Percentiles rank a stretch among this genome's conserved stretches.
phyloP scores from a whole-genome alignment of 2,888 invertebrate genomes.

The Erpobdella octoculata region DNA sequence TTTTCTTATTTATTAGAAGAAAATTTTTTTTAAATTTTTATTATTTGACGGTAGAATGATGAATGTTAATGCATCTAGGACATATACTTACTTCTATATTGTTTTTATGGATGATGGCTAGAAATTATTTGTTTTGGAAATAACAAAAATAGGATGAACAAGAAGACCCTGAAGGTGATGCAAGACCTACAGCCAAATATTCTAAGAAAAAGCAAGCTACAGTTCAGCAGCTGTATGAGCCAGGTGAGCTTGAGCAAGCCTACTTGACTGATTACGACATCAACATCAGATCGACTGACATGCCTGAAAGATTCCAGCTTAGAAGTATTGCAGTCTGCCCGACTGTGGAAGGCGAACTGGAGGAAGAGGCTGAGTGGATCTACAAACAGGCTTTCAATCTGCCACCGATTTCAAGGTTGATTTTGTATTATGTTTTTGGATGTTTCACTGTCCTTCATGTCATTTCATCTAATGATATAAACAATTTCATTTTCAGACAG shows the following conservation, averaged over 20 bases:
- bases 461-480: neutral
- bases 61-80: too few species aligned
- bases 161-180: slow-evolving; percentile 43
- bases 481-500: too few species aligned
- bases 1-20: neutral
- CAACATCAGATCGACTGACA: slow-evolving; percentile 60
- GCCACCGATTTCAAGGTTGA: slow-evolving; percentile 29
- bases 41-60: neutral
- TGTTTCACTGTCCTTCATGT: neutral
- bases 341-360: slow-evolving; percentile 63
- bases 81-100: too few species aligned
- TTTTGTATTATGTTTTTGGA: neutral
- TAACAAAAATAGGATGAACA: slow-evolving; percentile 35
- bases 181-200: slow-evolving; percentile 37
- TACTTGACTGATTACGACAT: slow-evolving; percentile 90
- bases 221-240: slow-evolving; percentile 72
- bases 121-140: neutral
- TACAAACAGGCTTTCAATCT: slow-evolving; percentile 56
- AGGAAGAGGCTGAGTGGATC: slow-evolving; percentile 94
- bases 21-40: neutral
- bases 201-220: slow-evolving; percentile 46
- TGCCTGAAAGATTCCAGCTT: slow-evolving; percentile 62
- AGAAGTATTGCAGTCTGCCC: slow-evolving; percentile 77
- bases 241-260: slow-evolving; percentile 87
- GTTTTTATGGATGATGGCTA: neutral